Evolutionary conservation across 2,888 invertebrate genomes (phyloP).

Genomic region (Cynaeus angustus): DNA sequence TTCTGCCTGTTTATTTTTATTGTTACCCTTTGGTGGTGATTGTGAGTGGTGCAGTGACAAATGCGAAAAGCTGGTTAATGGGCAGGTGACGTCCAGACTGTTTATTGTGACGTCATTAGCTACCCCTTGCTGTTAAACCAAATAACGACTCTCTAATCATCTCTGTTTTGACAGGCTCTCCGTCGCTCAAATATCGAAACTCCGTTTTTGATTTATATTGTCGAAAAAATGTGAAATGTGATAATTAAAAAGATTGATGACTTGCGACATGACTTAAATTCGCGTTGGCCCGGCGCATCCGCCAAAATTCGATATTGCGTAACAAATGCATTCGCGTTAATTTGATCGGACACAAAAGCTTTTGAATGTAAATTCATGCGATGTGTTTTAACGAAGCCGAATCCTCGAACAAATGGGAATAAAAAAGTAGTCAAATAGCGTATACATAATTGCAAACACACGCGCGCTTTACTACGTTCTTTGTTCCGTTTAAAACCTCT

Average conservation of each 20-base stretch:
- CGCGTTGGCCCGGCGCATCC: slow-evolving; percentile 29
- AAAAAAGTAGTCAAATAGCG: slow-evolving; percentile 46
- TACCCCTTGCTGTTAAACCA: slow-evolving; percentile 11
- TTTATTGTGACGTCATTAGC: slow-evolving; percentile 44
- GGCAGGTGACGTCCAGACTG: slow-evolving; percentile 46
- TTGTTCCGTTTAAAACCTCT: slow-evolving; percentile 53
- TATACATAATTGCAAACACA: slow-evolving; percentile 51
- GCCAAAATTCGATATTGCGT: slow-evolving; percentile 8
- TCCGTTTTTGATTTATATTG: slow-evolving; percentile 31
- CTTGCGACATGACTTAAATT: slow-evolving; percentile 6
- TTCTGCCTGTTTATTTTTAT: slow-evolving; percentile 22
- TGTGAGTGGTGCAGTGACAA: slow-evolving; percentile 36
- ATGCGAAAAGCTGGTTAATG: slow-evolving; percentile 41
- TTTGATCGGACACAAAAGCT: slow-evolving; percentile 45
- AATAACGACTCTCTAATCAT: slow-evolving; percentile 30
- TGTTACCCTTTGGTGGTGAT: slow-evolving; percentile 26
- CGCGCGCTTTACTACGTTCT: slow-evolving; percentile 48
- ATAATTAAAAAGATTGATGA: slow-evolving; percentile 45
- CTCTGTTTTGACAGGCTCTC: slow-evolving; percentile 27
- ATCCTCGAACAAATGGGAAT: slow-evolving; percentile 34
- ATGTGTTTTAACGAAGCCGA: slow-evolving; percentile 44
- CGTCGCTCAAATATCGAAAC: slow-evolving; percentile 24
- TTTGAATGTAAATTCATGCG: slow-evolving; percentile 39
- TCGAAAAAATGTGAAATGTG: slow-evolving; percentile 23
- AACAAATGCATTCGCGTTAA: slow-evolving; percentile 43